A percentile compares a stretch with the other conserved stretches of the same genome.
Conservation (phyloP, 2,888 invertebrate genomes). For the Sarcophaga carnaria region DNA sequence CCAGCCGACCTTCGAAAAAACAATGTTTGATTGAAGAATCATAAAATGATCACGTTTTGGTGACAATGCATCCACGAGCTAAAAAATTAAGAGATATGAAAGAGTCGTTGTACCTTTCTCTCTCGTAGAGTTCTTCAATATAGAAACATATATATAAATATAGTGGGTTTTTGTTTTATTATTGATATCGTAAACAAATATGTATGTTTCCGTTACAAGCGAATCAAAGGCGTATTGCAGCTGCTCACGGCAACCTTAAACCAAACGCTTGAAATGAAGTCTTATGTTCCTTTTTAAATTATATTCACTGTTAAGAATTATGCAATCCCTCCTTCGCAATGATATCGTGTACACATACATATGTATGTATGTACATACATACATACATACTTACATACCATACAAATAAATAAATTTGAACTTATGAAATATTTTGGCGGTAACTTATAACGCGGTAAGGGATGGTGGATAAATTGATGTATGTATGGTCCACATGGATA, state of each 20-base stretch:
- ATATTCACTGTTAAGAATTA: constrained; percentile 20
- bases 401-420: constrained; percentile 30
- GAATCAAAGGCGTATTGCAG: constrained; percentile 56
- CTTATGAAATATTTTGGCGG: constrained; percentile 55
- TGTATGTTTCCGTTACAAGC: constrained; percentile 20
- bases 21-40: constrained; percentile 42
- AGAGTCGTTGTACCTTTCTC: neutral
- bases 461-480: constrained; percentile 47
- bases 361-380: neutral
- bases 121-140: too few relatives aligned
- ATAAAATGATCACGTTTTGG: constrained; percentile 39
- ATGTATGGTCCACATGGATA: constrained; percentile 54
- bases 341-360: too few relatives aligned
- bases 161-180: constrained; percentile 35
- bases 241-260: constrained; percentile 50
- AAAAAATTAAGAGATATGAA: constrained; percentile 9
- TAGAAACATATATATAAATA: constrained; percentile 26
- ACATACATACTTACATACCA: neutral
- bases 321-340: constrained; percentile 62
- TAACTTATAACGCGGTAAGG: constrained; percentile 47
- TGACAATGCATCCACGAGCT: constrained; percentile 58
- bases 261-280: constrained; percentile 4
- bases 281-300: constrained; percentile 37
- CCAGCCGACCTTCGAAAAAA: constrained; percentile 37
- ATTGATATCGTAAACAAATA: neutral